Evolutionary conservation across 2,888 invertebrate genomes (phyloP).

Genomic region (Pheosia tremula): DNA sequence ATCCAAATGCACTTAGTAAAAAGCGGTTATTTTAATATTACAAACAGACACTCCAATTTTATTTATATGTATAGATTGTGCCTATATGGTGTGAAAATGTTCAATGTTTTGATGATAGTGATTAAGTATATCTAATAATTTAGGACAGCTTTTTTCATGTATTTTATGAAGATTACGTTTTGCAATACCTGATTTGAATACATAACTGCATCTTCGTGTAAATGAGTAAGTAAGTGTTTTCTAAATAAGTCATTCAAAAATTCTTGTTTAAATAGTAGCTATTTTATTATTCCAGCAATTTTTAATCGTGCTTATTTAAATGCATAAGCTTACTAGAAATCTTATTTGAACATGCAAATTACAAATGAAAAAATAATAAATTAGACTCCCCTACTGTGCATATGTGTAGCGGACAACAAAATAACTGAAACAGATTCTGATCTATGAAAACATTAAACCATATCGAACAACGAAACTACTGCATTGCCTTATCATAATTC

Average conservation of each 20-base stretch:
- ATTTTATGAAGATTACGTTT: too few species aligned
- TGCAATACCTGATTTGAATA: too few species aligned
- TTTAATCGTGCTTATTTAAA: too few species aligned
- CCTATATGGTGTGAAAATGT: slow-evolving; percentile 20
- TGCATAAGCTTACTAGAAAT: neutral
- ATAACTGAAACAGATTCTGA: neutral
- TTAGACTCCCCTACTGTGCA: neutral
- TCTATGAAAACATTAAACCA: slow-evolving; percentile 9
- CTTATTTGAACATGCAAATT: slow-evolving; percentile 10
- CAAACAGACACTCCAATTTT: too few species aligned
- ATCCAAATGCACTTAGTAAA: too few species aligned
- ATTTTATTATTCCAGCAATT: too few species aligned
- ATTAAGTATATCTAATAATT: too few species aligned
- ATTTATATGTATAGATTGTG: too few species aligned
- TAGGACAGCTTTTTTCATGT: too few species aligned
- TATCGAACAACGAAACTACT: slow-evolving; percentile 11
- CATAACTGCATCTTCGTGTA: too few species aligned
- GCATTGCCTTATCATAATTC: slow-evolving; percentile 20
- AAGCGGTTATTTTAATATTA: too few species aligned
- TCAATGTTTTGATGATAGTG: slow-evolving; percentile 22
- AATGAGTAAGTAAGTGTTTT: too few species aligned
- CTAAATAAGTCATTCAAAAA: slow-evolving; percentile 5
- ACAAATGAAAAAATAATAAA: neutral
- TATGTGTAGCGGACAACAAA: neutral
- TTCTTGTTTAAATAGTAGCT: neutral